Evolutionary conservation across 2,113 vertebrate genomes (phyloP).

Genomic region (Macroglossus sobrinus): DNA sequence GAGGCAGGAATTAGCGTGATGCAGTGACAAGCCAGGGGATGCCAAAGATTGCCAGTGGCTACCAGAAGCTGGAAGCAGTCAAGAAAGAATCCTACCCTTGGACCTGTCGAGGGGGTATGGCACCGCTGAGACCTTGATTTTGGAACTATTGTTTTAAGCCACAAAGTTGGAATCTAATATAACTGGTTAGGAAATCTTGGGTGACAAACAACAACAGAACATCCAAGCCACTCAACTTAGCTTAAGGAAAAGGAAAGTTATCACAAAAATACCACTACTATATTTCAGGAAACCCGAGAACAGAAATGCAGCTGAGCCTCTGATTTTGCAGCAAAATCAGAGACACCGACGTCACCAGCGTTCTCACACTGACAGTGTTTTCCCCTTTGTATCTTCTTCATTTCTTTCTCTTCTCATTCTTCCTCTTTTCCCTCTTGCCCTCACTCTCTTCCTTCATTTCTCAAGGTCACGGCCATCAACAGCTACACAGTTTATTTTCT

Average conservation of each 20-base stretch:
- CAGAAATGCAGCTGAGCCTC: not conserved
- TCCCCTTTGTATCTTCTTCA: not conserved
- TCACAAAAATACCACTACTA: not conserved
- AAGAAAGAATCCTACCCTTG: not conserved
- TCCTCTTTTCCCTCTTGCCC: not conserved
- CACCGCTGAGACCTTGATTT: not conserved
- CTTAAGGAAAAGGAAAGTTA: not conserved
- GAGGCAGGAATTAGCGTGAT: not conserved
- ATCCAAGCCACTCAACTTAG: not conserved
- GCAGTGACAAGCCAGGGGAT: not conserved
- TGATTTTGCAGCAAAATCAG: too few species aligned
- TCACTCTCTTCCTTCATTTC: not conserved
- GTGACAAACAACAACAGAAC: not conserved
- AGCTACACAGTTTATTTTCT: not conserved
- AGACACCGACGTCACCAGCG: not conserved
- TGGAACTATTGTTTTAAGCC: not conserved
- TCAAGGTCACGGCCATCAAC: not conserved
- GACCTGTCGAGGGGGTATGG: not conserved
- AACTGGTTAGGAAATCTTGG: not conserved
- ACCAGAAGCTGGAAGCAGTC: not conserved
- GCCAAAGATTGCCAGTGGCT: not conserved
- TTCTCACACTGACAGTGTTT: not conserved
- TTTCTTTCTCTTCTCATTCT: not conserved
- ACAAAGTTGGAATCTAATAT: not conserved
- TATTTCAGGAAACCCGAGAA: not conserved